Evolutionary conservation across 2,888 invertebrate genomes (phyloP), one percentile per base, ranked within the genome.

Genomic region (Phyto melanocephala): DNA sequence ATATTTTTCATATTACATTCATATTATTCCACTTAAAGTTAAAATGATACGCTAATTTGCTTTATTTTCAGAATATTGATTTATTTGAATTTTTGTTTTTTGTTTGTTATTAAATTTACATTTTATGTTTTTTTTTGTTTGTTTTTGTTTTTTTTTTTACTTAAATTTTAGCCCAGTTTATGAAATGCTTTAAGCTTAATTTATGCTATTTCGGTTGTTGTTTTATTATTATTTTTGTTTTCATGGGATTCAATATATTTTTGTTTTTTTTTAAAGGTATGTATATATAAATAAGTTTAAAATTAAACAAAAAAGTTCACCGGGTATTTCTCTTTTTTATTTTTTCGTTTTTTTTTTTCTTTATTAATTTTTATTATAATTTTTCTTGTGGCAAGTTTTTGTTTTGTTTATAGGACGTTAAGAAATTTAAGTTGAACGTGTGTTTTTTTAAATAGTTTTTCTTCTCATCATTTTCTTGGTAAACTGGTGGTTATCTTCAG

Each of bases 91-190:
- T 80, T 80, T 79, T 52, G 42, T 65, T 79, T 71, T 72, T 68
- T 42, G 10, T 65, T 80, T 81, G 60, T 80, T 80, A 71, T 80
- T 77, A 70, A 77, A 77, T 62, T 83, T 77, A 70, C 72, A 80
- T 80, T 68, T 80, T 76, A 78, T 84, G 63, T 81, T 80, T 58
- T 58, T 22, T 58, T 58, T 28, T 63, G 42, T 62, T 33, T 28
- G 40, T 47, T 62, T 42, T 62, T 63, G 6, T 56, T 33, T 56
- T 60, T 60, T 70, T 77, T 83, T 70, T 60, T 83, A 76, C 85
- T 86, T 86, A 86, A 84, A 84, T 76, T 71, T 72, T 85, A 86
- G 85, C 83, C 81, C 84, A 86, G 85, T 85, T 86, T 84, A 86
- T 85, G 82, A 82, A 82, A 82, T 82, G 82, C 82, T 82, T 82